phyloP scores from a whole-genome alignment of 2,113 vertebrate species.

The Sula dactylatra region DNA sequence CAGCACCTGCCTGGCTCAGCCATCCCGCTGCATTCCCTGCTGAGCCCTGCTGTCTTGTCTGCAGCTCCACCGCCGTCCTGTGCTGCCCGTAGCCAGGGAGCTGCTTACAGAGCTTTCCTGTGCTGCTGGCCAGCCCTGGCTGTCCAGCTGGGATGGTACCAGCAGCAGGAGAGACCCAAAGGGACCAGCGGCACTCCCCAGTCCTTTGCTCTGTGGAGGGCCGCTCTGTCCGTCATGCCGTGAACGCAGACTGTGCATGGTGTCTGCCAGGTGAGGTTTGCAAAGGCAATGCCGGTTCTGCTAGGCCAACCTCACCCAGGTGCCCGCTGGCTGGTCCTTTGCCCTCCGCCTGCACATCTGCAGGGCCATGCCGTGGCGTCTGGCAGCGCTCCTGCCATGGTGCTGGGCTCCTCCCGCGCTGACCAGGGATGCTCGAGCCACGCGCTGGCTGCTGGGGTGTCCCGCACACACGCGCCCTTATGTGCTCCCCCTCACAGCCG shows the following conservation, averaged over 20 bases:
- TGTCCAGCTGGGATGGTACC: neutral
- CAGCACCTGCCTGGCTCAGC: neutral
- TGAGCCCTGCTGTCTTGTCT: neutral
- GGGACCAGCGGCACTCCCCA: neutral
- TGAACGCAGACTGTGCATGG: accelerated
- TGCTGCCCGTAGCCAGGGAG: neutral
- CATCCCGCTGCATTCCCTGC: neutral
- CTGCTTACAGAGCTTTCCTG: neutral
- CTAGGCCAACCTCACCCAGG: neutral
- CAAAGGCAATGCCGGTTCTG: neutral
- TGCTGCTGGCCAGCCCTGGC: neutral
- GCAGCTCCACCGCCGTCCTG: neutral
- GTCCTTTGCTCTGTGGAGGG: neutral
- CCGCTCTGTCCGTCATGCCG: accelerated
- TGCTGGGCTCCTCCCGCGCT: accelerated
- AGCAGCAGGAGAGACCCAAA: neutral
- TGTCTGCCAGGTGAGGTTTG: too few species aligned
- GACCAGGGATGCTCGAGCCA: neutral
- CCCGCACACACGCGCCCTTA: neutral
- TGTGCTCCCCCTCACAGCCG: neutral
- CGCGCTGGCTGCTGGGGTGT: too few species aligned
- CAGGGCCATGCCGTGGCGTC: accelerated
- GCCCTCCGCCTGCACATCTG: neutral
- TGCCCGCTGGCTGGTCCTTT: neutral
- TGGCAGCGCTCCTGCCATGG: neutral